These are phyloP conservation scores for Erannis defoliaria DNA, from an alignment of 2,888 invertebrate species.

Conservation along the genomic window DNA sequence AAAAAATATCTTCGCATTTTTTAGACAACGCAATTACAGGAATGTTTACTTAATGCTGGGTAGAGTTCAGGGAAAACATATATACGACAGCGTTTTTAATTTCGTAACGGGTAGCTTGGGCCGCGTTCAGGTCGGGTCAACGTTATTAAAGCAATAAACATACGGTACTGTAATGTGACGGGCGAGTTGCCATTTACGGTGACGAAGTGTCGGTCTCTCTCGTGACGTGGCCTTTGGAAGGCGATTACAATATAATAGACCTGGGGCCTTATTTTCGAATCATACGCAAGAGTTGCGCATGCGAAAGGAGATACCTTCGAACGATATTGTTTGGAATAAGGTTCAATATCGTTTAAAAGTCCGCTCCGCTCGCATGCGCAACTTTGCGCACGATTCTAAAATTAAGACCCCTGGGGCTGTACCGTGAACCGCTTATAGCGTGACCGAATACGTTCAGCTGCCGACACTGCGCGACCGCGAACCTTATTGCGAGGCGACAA, in stretches of 20 bases:
- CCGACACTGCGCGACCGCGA: too few species aligned
- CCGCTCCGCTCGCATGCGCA: too few species aligned
- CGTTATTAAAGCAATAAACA: slow-evolving; percentile 55
- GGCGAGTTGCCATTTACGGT: slow-evolving; percentile 30
- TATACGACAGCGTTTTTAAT: slow-evolving; percentile 64
- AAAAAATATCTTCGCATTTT: slow-evolving; percentile 77
- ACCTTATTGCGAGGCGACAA: too few species aligned
- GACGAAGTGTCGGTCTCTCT: slow-evolving; percentile 28
- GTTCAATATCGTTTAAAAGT: too few species aligned
- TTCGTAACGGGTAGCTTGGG: slow-evolving; percentile 48
- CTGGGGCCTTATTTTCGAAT: too few species aligned
- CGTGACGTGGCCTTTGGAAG: slow-evolving; percentile 20
- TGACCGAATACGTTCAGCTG: too few species aligned
- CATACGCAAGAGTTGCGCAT: too few species aligned
- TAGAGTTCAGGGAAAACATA: slow-evolving; percentile 63
- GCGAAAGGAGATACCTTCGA: too few species aligned
- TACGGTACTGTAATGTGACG: slow-evolving; percentile 42
- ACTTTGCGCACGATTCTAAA: too few species aligned
- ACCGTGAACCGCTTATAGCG: too few species aligned
- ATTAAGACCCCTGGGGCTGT: too few species aligned
- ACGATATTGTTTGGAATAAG: too few species aligned
- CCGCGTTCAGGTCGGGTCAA: slow-evolving; percentile 43
- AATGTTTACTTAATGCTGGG: slow-evolving; percentile 76
- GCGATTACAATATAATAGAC: slow-evolving; percentile 15
- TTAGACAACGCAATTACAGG: slow-evolving; percentile 79